Percentiles rank a stretch among this genome's conserved stretches.
These are phyloP conservation scores for Phoebastria nigripes DNA, from an alignment of 2,797 vertebrate genomes.

Conservation along the genomic window DNA sequence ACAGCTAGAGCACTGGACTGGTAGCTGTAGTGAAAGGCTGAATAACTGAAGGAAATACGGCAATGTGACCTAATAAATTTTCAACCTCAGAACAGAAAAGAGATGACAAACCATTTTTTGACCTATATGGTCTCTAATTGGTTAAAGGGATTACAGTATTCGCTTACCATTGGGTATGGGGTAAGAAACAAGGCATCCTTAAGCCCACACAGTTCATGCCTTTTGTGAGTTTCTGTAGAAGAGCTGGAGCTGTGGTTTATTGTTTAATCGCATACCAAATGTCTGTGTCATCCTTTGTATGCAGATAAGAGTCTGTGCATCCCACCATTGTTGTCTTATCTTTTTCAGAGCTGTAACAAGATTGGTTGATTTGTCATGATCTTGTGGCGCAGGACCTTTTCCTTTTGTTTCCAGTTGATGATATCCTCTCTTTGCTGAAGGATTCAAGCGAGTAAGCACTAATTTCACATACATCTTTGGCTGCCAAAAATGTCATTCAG, in stretches of 20 bases:
- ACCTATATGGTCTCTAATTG: not conserved
- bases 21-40: not conserved
- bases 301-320: not conserved
- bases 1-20: not conserved
- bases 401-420: not conserved
- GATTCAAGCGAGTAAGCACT: not conserved
- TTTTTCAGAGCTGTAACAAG: not conserved
- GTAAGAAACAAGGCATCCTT: not conserved
- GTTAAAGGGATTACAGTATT: not conserved
- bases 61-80: not conserved
- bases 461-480: not conserved
- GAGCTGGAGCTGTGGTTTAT: not conserved
- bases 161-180: rapidly evolving
- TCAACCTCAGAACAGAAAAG: not conserved
- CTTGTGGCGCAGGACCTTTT: not conserved
- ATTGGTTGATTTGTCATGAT: not conserved
- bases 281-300: not conserved
- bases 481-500: conserved; percentile 14
- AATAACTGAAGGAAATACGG: not conserved
- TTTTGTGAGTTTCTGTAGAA: not conserved
- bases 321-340: not conserved
- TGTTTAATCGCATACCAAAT: not conserved
- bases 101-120: not conserved
- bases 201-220: not conserved
- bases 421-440: not conserved